A percentile compares a stretch with the other conserved stretches of the same genome.
These are phyloP conservation scores for Alentia gelatinosa DNA, from an alignment of 2,888 invertebrate species.

Conservation along the genomic window DNA sequence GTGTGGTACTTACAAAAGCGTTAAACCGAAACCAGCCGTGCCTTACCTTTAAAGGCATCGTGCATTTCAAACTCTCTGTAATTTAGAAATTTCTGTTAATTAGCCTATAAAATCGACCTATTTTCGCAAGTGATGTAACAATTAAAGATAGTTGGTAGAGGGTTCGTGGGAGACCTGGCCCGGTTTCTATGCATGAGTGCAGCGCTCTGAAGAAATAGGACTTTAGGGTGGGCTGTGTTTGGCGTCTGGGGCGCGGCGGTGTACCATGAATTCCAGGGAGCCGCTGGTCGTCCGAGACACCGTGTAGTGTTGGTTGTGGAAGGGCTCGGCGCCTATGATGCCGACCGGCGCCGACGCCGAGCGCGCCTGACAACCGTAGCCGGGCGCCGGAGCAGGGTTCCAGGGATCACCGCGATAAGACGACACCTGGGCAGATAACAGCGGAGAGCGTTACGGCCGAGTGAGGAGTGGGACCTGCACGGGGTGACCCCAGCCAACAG, in stretches of 20 bases:
- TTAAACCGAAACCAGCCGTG: too few relatives aligned
- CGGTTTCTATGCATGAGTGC: too few relatives aligned
- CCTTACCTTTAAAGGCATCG: too few relatives aligned
- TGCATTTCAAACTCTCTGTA: too few relatives aligned
- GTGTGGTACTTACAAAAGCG: too few relatives aligned
- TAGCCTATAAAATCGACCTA: too few relatives aligned
- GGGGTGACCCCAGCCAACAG: neutral
- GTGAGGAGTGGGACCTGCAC: neutral
- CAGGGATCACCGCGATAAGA: neutral
- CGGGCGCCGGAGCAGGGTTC: neutral
- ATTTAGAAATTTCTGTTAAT: too few relatives aligned
- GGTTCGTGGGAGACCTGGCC: too few relatives aligned
- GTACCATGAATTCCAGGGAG: constrained; percentile 32
- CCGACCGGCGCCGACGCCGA: constrained; percentile 22
- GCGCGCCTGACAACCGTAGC: neutral
- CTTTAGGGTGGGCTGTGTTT: too few relatives aligned
- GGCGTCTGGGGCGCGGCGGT: neutral
- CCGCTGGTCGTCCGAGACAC: neutral
- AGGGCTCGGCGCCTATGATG: neutral
- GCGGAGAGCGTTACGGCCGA: neutral
- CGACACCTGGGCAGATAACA: neutral
- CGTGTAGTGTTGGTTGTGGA: constrained; percentile 14
- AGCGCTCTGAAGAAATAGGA: too few relatives aligned
- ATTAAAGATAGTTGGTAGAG: too few relatives aligned
- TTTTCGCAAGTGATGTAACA: too few relatives aligned